phyloP scores from a whole-genome alignment of 2,113 vertebrate species.

The Lamprotornis superbus region DNA sequence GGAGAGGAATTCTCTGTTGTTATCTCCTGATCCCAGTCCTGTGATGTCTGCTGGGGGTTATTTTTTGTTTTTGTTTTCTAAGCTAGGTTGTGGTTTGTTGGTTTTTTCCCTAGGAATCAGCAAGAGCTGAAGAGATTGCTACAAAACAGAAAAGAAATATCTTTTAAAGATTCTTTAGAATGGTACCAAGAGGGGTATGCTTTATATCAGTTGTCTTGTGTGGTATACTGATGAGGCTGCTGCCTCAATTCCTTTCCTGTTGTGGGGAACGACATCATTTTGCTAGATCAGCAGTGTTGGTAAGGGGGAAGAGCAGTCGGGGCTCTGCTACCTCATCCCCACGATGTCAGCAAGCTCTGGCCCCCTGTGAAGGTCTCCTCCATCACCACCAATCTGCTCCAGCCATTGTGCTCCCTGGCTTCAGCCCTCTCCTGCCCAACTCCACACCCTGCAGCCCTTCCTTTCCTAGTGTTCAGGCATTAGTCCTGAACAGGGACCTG shows the following conservation, averaged over 20 bases:
- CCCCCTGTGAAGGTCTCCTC: neutral
- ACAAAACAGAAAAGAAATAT: neutral
- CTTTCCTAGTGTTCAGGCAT: neutral
- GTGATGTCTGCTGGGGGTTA: constrained; percentile 58
- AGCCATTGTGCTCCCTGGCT: neutral
- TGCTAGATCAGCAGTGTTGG: neutral
- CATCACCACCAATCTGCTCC: neutral
- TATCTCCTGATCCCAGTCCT: constrained; percentile 70
- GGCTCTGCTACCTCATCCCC: neutral
- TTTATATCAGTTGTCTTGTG: neutral
- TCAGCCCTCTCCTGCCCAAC: neutral
- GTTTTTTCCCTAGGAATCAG: neutral
- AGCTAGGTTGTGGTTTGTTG: neutral
- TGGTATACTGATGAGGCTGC: neutral
- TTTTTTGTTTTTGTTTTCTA: constrained; percentile 52
- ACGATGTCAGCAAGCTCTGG: fast-evolving
- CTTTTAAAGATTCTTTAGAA: neutral
- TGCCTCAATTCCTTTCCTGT: neutral
- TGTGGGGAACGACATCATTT: neutral
- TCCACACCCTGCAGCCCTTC: neutral
- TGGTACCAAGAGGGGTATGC: neutral
- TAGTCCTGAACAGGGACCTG: neutral
- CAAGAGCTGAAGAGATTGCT: constrained; percentile 31
- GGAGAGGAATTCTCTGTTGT: constrained; percentile 60
- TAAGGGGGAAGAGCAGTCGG: neutral